A percentile compares a stretch with the other conserved stretches of the same genome.
phyloP scores from a whole-genome alignment of 2,797 vertebrate species.

The Cebuella pygmaea region DNA sequence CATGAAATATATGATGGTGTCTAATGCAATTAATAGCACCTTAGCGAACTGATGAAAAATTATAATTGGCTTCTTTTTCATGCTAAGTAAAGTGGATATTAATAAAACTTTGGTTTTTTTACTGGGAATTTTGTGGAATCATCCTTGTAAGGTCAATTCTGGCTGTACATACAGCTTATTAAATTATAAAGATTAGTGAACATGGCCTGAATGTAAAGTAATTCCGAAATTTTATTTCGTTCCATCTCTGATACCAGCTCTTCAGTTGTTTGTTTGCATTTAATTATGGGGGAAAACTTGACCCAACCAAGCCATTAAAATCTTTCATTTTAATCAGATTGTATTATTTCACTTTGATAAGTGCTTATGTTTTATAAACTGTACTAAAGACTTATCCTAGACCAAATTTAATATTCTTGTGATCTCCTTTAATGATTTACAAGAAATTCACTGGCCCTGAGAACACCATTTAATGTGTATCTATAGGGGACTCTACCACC shows the following conservation, averaged over 20 bases:
- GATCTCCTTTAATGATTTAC: conserved; percentile 32
- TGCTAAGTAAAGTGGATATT: not conserved
- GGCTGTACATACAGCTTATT: not conserved
- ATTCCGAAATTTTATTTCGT: not conserved
- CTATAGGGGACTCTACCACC: not conserved
- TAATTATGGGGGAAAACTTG: not conserved
- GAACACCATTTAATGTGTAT: not conserved
- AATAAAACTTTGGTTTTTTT: not conserved
- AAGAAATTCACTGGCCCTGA: not conserved
- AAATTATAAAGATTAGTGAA: not conserved
- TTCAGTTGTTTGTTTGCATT: not conserved
- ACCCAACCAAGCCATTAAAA: not conserved
- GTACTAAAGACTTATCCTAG: not conserved
- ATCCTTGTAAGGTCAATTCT: not conserved
- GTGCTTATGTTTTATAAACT: conserved; percentile 8
- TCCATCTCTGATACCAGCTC: not conserved
- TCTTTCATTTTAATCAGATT: not conserved
- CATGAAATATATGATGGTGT: not conserved
- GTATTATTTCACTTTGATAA: conserved; percentile 41
- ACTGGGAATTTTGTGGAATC: not conserved
- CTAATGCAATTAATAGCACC: not conserved
- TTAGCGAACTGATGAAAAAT: not conserved
- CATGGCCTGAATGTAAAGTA: not conserved
- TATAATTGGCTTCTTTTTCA: not conserved
- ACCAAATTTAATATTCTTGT: not conserved